Evolutionary conservation across 2,888 invertebrate genomes (phyloP), one percentile per base, ranked within the genome.

Genomic region (Darwinula stevensoni): DNA sequence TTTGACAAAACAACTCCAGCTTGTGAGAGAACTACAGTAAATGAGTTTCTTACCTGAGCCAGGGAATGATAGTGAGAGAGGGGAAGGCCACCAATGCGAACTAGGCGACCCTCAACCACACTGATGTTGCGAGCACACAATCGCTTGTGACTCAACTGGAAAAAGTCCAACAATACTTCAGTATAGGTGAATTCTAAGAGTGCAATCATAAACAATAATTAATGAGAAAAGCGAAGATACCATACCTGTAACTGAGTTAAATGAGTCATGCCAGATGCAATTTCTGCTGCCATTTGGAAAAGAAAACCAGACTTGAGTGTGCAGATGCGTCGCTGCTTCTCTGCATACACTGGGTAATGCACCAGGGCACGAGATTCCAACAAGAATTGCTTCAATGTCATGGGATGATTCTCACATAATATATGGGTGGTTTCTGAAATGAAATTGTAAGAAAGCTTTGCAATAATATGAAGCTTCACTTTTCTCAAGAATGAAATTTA

Each of bases 81-180:
- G 1, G 75, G 76, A 46, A 70, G 71, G 11, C 73, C 66, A 27
- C 66, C 61, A 13, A 78, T 53, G 53, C 76, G 76, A 1, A 72
- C 63, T 31, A 59, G 56, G 32, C 63, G 63, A 31, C 62, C 62
- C 30, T 62, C 60, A 12, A 59, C 58, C 16, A 78, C 53, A 3
- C 63, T 59, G 16, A 78, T 56, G 44, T 67, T 75, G 31, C 72
- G 59, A 16, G 72, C 63, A 43, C 68, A 65, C 13, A 78, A 52
- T 33, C 66, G 62, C 37, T 64, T 67, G 44, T 76, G 78, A n/a
- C 65, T 46, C 18, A 51, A 38, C 37, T 43, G 31, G 2, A 40
- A 35, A 22, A 34, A 34, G 17, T 38, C 29, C 14, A 39, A 29
- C n/a, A 12, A 16, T 14, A 32, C 9, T 39, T 41, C 42, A 45